Base-by-base conservation (phyloP, 2,113 vertebrate genomes). In the Phocoena phocoena region DNA sequence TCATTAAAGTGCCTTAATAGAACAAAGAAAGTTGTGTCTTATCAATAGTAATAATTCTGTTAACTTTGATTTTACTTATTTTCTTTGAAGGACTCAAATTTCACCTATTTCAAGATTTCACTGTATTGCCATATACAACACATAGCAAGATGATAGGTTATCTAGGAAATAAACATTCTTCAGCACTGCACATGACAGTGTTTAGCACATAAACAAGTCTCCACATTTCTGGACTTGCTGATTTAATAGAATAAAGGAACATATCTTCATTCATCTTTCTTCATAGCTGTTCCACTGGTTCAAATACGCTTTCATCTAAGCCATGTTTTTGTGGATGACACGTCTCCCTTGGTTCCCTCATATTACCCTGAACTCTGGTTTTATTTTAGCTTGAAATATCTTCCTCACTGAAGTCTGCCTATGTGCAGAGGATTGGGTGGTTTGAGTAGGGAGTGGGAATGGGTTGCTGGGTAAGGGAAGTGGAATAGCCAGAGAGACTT, bases 31-130 rank as follows among this genome's bases (percentile, higher is more conserved):
- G 3, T 23, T 85, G 18, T 90, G 21, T 70, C 76, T 97, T 84
- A 94, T 73, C 41, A 81, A 68, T 47, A 87, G 14, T 41, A 53
- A 79, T 60, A 70, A 73, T 68, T 4, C 36, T 36, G 80, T 63
- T 47, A 25, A 60, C 33, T 90, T 85, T 93, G 20, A 90, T 88
- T 94, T 96, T 84, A 90, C 62, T 63, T 47, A 12, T 84, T 90
- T 83, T 96, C 25, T 94, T 73, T 77, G 67, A 93, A 77, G 38
- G 70, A 2, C n/a, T 89, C 68, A n/a, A 38, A 77, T n/a, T 85
- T 79, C 20, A 84, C 38, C 28, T 33, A 28, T 88, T 86, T 84
- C 58, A 73, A 85, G 77, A 87, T 93, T 81, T 94, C 13, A n/a
- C 63, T 71, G 9, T 33, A 28, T 33, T 86, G 36, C 38, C 38